Conservation (phyloP, 2,888 invertebrate species). For the Platerodrilus igneus region DNA sequence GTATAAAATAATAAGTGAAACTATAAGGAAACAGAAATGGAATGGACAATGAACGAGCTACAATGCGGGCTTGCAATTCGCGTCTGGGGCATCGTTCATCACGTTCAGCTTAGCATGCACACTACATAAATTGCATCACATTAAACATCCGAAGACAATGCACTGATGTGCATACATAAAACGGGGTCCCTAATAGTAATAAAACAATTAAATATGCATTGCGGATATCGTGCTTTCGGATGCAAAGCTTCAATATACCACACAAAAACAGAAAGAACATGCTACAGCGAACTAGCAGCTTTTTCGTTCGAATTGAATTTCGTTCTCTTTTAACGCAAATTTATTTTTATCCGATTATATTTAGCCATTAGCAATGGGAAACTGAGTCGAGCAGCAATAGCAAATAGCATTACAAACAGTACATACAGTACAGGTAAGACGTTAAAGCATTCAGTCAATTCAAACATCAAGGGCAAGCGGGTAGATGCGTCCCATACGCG, state of each 20-base stretch:
- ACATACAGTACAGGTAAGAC: constrained; percentile 41
- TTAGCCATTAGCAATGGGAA: constrained; percentile 44
- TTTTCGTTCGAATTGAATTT: constrained; percentile 33
- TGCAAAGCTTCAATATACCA: constrained; percentile 13
- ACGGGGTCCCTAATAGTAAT: constrained; percentile 5
- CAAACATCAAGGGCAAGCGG: constrained; percentile 42
- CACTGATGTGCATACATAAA: constrained; percentile 30
- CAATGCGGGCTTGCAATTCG: constrained; percentile 24
- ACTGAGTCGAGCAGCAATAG: constrained; percentile 36
- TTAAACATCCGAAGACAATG: constrained; percentile 39
- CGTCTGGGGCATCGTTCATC: constrained; percentile 33
- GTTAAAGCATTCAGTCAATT: constrained; percentile 35
- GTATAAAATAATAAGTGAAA: background rate
- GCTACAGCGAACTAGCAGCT: constrained; percentile 23
- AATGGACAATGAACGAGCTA: constrained; percentile 26
- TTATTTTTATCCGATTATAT: constrained; percentile 45
- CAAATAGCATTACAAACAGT: constrained; percentile 40
- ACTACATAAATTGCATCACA: constrained; percentile 41
- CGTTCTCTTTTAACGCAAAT: constrained; percentile 39
- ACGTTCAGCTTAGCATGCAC: constrained; percentile 42
- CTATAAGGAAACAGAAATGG: constrained; percentile 13
- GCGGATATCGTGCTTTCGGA: constrained; percentile 7
- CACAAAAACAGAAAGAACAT: constrained; percentile 18
- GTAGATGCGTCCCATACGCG: constrained; percentile 28
- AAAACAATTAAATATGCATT: constrained; percentile 8